A percentile compares a stretch with the other conserved stretches of the same genome.
Evolutionary conservation across 2,797 vertebrate genomes (phyloP).

Genomic region (Tokudaia muenninki): DNA sequence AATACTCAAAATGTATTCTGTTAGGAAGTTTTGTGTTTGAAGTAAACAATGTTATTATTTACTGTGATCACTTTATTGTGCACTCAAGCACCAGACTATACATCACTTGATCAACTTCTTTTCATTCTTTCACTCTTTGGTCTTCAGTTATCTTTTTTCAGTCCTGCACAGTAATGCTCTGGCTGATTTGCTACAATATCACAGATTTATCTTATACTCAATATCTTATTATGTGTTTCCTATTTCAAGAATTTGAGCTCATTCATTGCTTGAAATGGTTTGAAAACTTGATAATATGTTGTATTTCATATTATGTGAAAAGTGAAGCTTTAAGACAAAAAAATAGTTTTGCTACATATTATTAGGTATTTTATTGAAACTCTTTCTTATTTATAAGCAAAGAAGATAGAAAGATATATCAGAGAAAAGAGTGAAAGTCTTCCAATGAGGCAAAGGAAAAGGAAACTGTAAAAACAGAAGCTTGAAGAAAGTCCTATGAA

Average conservation of each 20-base stretch:
- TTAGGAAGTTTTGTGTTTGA: not conserved
- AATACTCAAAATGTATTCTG: not conserved
- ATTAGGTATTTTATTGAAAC: not conserved
- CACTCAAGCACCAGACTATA: not conserved
- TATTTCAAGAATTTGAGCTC: not conserved
- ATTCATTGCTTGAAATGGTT: constrained; percentile 7
- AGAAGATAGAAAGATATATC: not conserved
- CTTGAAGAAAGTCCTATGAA: not conserved
- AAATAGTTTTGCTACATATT: not conserved
- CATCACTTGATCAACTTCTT: not conserved
- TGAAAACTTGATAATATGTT: not conserved
- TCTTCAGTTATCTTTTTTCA: not conserved
- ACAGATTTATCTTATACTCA: not conserved
- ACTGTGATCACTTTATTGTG: not conserved
- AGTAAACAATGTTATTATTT: not conserved
- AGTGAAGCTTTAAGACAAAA: not conserved
- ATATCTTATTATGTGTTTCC: not conserved
- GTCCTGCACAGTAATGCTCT: not conserved
- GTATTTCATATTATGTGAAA: not conserved
- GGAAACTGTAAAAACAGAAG: not conserved
- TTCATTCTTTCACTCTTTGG: not conserved
- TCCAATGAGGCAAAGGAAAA: not conserved
- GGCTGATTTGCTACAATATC: not conserved
- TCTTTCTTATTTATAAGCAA: not conserved
- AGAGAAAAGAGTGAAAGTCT: not conserved